Conservation (phyloP, 2,113 vertebrate genomes). For the Hyaena hyaena region DNA sequence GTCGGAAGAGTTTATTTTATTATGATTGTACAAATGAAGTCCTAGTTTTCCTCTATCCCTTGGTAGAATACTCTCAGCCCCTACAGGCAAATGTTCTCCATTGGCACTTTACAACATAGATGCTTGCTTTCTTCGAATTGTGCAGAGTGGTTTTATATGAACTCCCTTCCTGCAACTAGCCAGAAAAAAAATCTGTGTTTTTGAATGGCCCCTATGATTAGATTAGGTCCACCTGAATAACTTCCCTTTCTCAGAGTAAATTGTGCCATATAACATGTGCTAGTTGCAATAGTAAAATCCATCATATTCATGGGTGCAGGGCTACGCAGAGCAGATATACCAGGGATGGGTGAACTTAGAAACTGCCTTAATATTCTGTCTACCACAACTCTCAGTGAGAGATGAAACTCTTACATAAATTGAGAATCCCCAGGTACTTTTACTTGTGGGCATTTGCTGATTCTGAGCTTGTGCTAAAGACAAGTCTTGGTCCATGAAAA, state of each 20-base stretch:
- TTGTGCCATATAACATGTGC: background rate
- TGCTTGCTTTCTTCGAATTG: background rate
- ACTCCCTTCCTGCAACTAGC: background rate
- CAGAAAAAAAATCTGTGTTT: background rate
- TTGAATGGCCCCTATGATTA: background rate
- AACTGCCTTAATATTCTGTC: background rate
- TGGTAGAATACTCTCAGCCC: background rate
- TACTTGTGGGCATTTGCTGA: background rate
- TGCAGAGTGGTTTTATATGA: background rate
- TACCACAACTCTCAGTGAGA: background rate
- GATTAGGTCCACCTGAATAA: background rate
- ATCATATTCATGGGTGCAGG: background rate
- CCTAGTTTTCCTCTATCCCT: background rate
- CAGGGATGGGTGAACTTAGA: background rate
- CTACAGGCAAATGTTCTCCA: background rate
- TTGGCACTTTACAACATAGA: accelerated
- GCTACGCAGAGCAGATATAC: background rate
- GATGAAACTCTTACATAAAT: background rate
- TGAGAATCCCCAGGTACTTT: background rate
- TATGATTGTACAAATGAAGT: background rate
- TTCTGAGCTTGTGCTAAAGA: background rate
- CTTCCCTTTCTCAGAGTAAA: background rate
- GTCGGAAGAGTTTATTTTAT: background rate
- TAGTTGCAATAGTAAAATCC: background rate
- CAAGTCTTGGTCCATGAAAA: background rate